A percentile compares a stretch with the other conserved stretches of the same genome.
These are phyloP conservation scores for Adoxophyes honmai DNA, from an alignment of 1,140 invertebrate species.

Conservation along the genomic window DNA sequence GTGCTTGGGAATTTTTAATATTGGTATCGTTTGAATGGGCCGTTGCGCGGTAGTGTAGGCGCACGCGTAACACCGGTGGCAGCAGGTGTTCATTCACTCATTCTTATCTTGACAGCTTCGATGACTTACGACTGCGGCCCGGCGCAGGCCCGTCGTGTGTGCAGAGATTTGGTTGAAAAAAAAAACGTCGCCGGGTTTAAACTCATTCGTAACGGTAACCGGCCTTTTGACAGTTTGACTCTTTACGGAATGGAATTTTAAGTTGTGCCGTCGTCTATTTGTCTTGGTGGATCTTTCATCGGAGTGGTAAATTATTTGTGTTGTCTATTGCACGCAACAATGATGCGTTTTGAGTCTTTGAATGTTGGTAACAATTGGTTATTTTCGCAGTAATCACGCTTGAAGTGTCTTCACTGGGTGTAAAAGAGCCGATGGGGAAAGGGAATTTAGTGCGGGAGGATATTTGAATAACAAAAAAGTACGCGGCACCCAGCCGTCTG, in stretches of 20 bases:
- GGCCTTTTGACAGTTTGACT: slow-evolving; percentile 52
- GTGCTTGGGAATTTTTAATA: slow-evolving; percentile 31
- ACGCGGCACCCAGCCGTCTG: background rate
- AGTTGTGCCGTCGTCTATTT: slow-evolving; percentile 51
- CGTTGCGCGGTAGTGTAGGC: slow-evolving; percentile 47
- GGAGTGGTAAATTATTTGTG: background rate
- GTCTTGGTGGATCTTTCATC: too few relatives aligned
- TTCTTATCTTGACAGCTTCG: slow-evolving; percentile 75
- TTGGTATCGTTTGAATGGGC: slow-evolving; percentile 16
- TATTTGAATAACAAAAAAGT: slow-evolving; percentile 20
- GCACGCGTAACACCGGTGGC: slow-evolving; percentile 70
- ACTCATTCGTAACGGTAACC: slow-evolving; percentile 71
- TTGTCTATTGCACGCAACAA: slow-evolving; percentile 2
- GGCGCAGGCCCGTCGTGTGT: slow-evolving; percentile 50
- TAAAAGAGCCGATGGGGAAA: background rate
- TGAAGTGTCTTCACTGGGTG: background rate
- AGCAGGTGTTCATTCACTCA: slow-evolving; percentile 74
- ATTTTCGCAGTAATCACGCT: slow-evolving; percentile 18
- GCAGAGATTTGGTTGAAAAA: slow-evolving; percentile 60
- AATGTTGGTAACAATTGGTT: background rate
- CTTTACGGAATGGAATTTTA: slow-evolving; percentile 56
- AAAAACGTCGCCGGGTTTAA: slow-evolving; percentile 61
- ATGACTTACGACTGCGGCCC: slow-evolving; percentile 66
- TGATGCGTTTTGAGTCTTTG: slow-evolving; percentile 1
- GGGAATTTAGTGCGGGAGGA: slow-evolving; percentile 15